Base-by-base conservation (phyloP, 2,113 vertebrate species). In the Ictidomys tridecemlineatus region DNA sequence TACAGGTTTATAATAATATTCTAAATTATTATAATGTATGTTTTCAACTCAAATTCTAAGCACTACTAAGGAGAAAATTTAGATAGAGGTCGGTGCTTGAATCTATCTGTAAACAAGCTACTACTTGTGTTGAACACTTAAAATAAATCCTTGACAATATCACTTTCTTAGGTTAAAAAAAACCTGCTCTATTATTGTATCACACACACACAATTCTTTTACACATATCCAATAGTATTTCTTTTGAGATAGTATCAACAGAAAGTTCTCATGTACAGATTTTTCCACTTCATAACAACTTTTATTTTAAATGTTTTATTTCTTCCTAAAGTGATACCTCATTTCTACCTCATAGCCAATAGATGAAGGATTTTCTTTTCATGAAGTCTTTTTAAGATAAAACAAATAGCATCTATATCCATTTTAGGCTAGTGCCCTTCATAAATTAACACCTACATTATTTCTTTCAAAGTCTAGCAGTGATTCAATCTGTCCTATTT, bases 11-110 rank as follows among this genome's bases (percentile, higher is more conserved):
- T 86, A 87, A 84, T 5, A 89, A n/a, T 26, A 95, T 63, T 65
- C 1, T 0, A 63, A 79, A 61, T 86, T 70, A 84, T 39, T 73
- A 5, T 83, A 65, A 85, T 63, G 28, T 2, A 9, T 83, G 8
- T 77, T 93, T 88, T 34, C 39, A 87, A 45, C 17, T 89, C 56
- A 95, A 42, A 79, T 95, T 89, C 11, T 74, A 95, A 93, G 69
- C 2, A 89, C 20, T 48, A 16, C 42, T 61, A 39, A 80, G 85
- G 58, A 79, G 53, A 63, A 95, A 79, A 85, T 65, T 85, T 78
- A 77, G 53, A 96, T 78, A 77, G 53, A 96, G 18, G 14, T 83
- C 45, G 48, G 5, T 88, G 20, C 6, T 39, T 30, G 2, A 8
- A 37, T 79, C 11, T 80, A 8, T 22, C 42, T 84, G 24, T 42